Evolutionary conservation across 1,140 invertebrate species (phyloP).

Genomic region (Penaeus chinensis): DNA sequence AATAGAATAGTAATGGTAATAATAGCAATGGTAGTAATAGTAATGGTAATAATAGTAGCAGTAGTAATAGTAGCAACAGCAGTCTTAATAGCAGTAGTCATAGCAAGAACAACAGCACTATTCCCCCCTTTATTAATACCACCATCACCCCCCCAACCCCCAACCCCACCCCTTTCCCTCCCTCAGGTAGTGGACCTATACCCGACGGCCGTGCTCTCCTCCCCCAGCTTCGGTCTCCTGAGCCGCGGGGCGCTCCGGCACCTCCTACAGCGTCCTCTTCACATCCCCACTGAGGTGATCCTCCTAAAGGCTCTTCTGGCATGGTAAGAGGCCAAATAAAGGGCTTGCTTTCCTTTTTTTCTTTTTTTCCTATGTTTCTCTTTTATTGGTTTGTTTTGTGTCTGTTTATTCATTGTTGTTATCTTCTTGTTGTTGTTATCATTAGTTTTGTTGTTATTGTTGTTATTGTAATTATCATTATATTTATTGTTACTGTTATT

Average conservation of each 20-base stretch:
- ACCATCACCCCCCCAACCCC: background rate
- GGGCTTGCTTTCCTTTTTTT: background rate
- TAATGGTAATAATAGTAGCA: too few relatives aligned
- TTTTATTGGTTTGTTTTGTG: too few relatives aligned
- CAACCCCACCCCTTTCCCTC: background rate
- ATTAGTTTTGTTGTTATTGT: too few relatives aligned
- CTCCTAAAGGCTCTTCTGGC: conserved; percentile 25
- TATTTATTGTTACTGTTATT: too few relatives aligned
- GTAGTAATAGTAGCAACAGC: too few relatives aligned
- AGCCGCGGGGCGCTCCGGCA: conserved; percentile 36
- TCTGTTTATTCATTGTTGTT: too few relatives aligned
- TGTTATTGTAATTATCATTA: too few relatives aligned
- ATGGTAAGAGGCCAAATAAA: conserved; percentile 22
- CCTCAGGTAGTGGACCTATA: conserved; percentile 38
- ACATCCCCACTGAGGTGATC: conserved; percentile 46
- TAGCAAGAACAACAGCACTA: too few relatives aligned
- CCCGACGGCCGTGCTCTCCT: conserved; percentile 37
- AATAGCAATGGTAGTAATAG: too few relatives aligned
- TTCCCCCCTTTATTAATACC: background rate
- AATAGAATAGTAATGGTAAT: too few relatives aligned
- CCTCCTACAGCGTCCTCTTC: conserved; percentile 36
- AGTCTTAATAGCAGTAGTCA: too few relatives aligned
- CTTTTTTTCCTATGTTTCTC: background rate
- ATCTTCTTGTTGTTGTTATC: too few relatives aligned
- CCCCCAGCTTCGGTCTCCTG: conserved; percentile 31